A percentile compares a stretch with the other conserved stretches of the same genome.
These are phyloP conservation scores for Margarornis squamiger DNA, from an alignment of 2,797 vertebrate species.

Conservation along the genomic window DNA sequence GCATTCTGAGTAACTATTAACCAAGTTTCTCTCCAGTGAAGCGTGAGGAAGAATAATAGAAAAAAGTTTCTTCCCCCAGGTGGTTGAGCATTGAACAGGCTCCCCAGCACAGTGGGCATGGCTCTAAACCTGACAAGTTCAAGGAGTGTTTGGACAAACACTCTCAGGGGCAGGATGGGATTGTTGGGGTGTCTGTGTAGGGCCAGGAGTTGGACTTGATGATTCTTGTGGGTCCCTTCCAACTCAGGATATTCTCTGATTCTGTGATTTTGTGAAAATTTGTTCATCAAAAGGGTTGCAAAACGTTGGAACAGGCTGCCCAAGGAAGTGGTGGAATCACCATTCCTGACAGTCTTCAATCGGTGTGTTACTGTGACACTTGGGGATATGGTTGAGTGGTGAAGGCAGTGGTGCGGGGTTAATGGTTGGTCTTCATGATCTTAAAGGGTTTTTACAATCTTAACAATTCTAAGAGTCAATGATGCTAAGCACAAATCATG, in stretches of 20 bases:
- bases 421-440: too few species aligned
- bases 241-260: neutral
- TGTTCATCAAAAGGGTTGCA: neutral
- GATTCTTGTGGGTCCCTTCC: neutral
- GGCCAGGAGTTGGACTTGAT: fast-evolving
- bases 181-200: neutral
- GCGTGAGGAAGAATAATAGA: neutral
- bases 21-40: neutral
- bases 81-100: fast-evolving
- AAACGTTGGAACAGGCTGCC: neutral
- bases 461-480: fast-evolving
- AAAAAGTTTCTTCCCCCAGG: too few species aligned
- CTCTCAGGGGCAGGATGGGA: neutral
- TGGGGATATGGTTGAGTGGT: neutral
- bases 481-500: neutral
- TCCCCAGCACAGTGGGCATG: neutral
- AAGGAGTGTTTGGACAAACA: fast-evolving
- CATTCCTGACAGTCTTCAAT: neutral
- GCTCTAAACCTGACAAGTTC: neutral
- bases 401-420: too few species aligned
- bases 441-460: neutral
- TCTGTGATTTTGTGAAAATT: neutral
- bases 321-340: neutral
- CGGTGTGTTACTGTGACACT: fast-evolving
- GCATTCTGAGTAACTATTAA: neutral